These are phyloP conservation scores for Drepana falcataria DNA, from an alignment of 2,888 invertebrate species.

Conservation along the genomic window DNA sequence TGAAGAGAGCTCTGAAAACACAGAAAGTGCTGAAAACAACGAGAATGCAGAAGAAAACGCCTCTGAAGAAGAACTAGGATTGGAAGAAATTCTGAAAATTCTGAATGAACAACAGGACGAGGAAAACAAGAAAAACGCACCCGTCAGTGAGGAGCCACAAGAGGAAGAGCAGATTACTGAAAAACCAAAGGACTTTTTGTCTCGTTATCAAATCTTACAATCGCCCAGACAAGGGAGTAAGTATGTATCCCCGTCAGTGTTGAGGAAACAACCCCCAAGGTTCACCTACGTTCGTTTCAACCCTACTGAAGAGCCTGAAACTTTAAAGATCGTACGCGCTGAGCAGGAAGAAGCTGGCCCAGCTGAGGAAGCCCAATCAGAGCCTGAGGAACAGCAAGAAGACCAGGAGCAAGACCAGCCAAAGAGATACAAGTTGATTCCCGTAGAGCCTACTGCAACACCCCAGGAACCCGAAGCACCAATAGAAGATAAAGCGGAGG, in stretches of 20 bases:
- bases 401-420: constrained; percentile 7
- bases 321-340: background rate
- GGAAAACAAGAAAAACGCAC: constrained; percentile 8
- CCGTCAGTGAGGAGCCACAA: constrained; percentile 3
- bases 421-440: constrained; percentile 17
- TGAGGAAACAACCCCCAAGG: background rate
- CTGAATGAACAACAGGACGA: constrained; percentile 15
- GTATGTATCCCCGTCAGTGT: background rate
- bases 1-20: background rate
- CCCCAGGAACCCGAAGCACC: constrained; percentile 10
- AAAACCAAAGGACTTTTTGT: constrained; percentile 3
- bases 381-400: background rate
- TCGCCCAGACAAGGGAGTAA: constrained; percentile 1
- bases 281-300: background rate
- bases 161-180: constrained; percentile 10
- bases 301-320: background rate
- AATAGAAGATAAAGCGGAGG: constrained; percentile 3
- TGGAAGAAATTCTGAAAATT: constrained; percentile 17
- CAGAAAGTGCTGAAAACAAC: constrained; percentile 1
- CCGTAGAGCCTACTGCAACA: constrained; percentile 18
- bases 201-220: constrained; percentile 4
- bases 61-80: constrained; percentile 7
- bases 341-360: background rate
- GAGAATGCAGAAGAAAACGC: constrained; percentile 9
- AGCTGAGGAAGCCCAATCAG: background rate